Percentiles rank a stretch among this genome's conserved stretches.
These are phyloP conservation scores for Acipenser ruthenus DNA, from an alignment of 2,797 vertebrate species.

Conservation along the genomic window DNA sequence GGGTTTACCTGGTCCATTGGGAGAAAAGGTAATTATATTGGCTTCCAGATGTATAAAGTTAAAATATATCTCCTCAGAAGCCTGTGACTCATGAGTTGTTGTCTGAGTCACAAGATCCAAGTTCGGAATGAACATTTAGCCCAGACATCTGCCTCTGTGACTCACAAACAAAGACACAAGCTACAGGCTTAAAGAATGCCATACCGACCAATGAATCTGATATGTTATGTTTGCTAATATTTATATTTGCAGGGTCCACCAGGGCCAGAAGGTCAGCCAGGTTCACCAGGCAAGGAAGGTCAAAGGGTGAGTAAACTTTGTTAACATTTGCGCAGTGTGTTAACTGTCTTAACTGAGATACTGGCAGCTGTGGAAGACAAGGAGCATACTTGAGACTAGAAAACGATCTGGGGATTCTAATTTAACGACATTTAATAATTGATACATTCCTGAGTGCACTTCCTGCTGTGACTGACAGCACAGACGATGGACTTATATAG, in stretches of 20 bases:
- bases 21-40: slow-evolving; percentile 44
- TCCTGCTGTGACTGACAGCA: slow-evolving; percentile 51
- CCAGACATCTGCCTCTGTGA: slow-evolving; percentile 32
- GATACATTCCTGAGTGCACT: slow-evolving; percentile 33
- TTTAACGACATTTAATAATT: slow-evolving; percentile 52
- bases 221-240: slow-evolving; percentile 24
- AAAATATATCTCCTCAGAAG: not conserved
- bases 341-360: slow-evolving; percentile 19
- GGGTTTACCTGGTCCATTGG: slow-evolving; percentile 41
- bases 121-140: slow-evolving; percentile 29
- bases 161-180: slow-evolving; percentile 14
- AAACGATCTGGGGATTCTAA: slow-evolving; percentile 30
- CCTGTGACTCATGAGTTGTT: too few relatives aligned
- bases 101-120: too few relatives aligned
- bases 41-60: slow-evolving; percentile 2
- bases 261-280: slow-evolving; percentile 67
- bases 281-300: slow-evolving; percentile 82
- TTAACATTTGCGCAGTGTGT: slow-evolving; percentile 30
- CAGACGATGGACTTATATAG: slow-evolving; percentile 35
- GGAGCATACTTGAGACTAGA: slow-evolving; percentile 20
- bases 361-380: not conserved
- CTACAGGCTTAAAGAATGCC: slow-evolving; percentile 12
- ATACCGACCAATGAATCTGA: slow-evolving; percentile 22
- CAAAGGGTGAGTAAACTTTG: slow-evolving; percentile 85
- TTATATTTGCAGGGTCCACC: slow-evolving; percentile 57